Evolutionary conservation across 2,113 vertebrate species (phyloP).

Genomic region (Alouatta palliata): DNA sequence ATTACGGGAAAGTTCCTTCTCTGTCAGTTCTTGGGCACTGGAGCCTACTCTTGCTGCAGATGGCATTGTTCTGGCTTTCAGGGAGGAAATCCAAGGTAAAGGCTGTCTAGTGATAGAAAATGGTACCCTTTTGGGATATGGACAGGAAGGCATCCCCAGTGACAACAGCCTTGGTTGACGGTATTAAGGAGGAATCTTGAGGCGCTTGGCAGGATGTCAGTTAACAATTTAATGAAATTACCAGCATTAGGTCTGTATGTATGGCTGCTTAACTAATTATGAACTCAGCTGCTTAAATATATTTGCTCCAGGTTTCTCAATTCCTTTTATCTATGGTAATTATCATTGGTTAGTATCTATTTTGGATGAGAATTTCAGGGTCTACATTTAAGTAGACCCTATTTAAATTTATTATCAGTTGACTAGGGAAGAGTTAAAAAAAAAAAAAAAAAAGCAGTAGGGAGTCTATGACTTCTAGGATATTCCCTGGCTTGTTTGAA

Average conservation of each 20-base stretch:
- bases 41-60: neutral
- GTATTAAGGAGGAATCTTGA: neutral
- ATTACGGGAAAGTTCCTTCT: neutral
- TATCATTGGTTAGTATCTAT: neutral
- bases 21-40: neutral
- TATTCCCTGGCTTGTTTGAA: neutral
- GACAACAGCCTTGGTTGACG: neutral
- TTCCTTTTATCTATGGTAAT: neutral
- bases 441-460: neutral
- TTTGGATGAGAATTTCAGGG: neutral
- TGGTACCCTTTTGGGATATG: neutral
- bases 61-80: rapidly evolving
- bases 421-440: neutral
- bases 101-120: neutral
- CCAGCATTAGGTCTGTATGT: neutral
- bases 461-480: neutral
- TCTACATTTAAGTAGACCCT: neutral
- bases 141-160: neutral
- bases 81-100: neutral
- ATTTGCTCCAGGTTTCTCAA: neutral
- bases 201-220: neutral
- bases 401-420: constrained; percentile 3
- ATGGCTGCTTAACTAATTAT: neutral
- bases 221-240: neutral
- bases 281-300: neutral